Evolutionary conservation across 2,113 vertebrate genomes (phyloP).

Genomic region (Gulo gulo): DNA sequence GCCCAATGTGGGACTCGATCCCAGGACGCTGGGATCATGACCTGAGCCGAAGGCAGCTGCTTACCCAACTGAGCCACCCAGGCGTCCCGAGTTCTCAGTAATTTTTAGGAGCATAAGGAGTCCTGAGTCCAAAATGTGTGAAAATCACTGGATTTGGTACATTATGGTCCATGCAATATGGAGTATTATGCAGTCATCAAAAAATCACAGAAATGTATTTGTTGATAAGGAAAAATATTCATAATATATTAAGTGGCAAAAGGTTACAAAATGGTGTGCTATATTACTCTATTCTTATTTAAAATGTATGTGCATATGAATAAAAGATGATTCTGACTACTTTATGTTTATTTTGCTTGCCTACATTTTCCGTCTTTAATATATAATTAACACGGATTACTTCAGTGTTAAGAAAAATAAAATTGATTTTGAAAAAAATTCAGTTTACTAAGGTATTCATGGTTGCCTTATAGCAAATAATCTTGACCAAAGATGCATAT

Average conservation of each 20-base stretch:
- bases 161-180: not conserved
- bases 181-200: not conserved
- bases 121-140: not conserved
- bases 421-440: slow-evolving; percentile 5
- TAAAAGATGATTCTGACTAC: not conserved
- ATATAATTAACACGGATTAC: not conserved
- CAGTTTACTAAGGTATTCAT: not conserved
- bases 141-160: not conserved
- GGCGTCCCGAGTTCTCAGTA: not conserved
- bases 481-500: not conserved
- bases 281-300: not conserved
- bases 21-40: too few relatives aligned
- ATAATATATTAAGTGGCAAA: not conserved
- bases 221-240: not conserved
- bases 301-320: not conserved
- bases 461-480: not conserved
- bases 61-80: too few relatives aligned
- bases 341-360: not conserved
- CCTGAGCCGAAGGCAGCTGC: too few relatives aligned
- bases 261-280: not conserved
- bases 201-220: not conserved
- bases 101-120: not conserved
- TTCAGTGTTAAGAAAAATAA: not conserved
- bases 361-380: not conserved
- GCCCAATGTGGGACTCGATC: too few relatives aligned